Base-by-base conservation (phyloP, 2,113 vertebrate genomes). In the Kryptolebias marmoratus region DNA sequence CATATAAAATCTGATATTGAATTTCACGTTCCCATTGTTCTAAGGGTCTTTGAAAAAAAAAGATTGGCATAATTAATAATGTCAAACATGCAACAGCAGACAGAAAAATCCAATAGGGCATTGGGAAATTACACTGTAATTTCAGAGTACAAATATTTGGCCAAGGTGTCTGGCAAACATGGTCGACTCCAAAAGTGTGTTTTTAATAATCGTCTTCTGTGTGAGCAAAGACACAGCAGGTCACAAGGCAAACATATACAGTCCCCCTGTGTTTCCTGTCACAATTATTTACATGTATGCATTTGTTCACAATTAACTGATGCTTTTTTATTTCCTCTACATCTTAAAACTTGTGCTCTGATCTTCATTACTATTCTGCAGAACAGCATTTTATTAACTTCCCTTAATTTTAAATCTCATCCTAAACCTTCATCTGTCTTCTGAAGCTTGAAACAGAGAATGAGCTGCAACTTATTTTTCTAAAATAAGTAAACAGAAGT, bases 91-190 rank as follows among this genome's bases (percentile, higher is more conserved):
- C 27, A 42, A 42, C 15, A 42, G 60, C 42, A 53, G 4, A 42
- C 11, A 22, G 44, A 65, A 77, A 75, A 4, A 11, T 64, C 32
- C 3, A 2, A 5, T 0, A 32, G 31, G 27, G 64, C 52, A 55
- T 50, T 69, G 60, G 1, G 12, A 30, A 79, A 71, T 68, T 70
- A 55, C 4, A 11, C 28, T 11, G 42, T 77, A 9, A 65, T 65
- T 74, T 57, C 1, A 65, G 22, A 66, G 22, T 22, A 14, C 27
- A 63, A 84, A 79, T 84, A 79, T 90, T 87, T 82, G 64, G 0
- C 52, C 3, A 73, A 52, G 56, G 67, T 79, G 59, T 76, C 14
- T 5, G 15, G 69, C 66, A 76, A 58, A 81, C 70, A 55, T 11
- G 44, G 30, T 14, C 30, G 16, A 85, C 63, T 57, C 31, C 0